Conservation (phyloP, 2,888 invertebrate genomes). For the Epirrita christyi region DNA sequence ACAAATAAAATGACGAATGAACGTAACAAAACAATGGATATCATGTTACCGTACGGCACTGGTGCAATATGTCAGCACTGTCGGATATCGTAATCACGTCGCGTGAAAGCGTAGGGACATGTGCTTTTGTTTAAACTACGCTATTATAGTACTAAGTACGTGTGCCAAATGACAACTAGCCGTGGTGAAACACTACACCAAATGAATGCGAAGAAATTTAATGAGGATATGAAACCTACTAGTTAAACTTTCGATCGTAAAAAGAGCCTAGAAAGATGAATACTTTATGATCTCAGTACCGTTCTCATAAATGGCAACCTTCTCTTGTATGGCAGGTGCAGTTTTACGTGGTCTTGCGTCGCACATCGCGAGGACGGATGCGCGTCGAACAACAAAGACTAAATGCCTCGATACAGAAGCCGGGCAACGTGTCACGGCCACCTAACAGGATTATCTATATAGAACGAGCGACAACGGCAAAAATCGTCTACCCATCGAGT, state of each 20-base stretch:
- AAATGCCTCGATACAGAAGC: slow-evolving; percentile 74
- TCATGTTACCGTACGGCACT: slow-evolving; percentile 42
- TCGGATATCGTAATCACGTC: slow-evolving; percentile 69
- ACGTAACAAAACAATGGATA: slow-evolving; percentile 47
- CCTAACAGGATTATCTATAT: slow-evolving; percentile 76
- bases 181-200: slow-evolving; percentile 66
- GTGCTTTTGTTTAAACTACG: slow-evolving; percentile 72
- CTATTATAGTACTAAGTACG: slow-evolving; percentile 55
- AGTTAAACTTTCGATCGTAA: slow-evolving; percentile 66
- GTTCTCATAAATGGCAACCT: slow-evolving; percentile 82
- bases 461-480: too few species aligned
- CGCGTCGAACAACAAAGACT: slow-evolving; percentile 60
- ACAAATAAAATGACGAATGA: slow-evolving; percentile 39
- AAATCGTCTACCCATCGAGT: too few species aligned
- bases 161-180: slow-evolving; percentile 77
- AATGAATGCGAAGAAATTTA: slow-evolving; percentile 46
- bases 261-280: slow-evolving; percentile 51
- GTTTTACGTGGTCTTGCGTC: slow-evolving; percentile 73
- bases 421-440: slow-evolving; percentile 82
- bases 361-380: slow-evolving; percentile 75
- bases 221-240: slow-evolving; percentile 16
- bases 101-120: slow-evolving; percentile 74
- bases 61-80: slow-evolving; percentile 66
- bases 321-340: slow-evolving; percentile 79
- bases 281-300: slow-evolving; percentile 66